A percentile compares a stretch with the other conserved stretches of the same genome.
Conservation (phyloP, 2,888 invertebrate species). For the Lithophane socia region DNA sequence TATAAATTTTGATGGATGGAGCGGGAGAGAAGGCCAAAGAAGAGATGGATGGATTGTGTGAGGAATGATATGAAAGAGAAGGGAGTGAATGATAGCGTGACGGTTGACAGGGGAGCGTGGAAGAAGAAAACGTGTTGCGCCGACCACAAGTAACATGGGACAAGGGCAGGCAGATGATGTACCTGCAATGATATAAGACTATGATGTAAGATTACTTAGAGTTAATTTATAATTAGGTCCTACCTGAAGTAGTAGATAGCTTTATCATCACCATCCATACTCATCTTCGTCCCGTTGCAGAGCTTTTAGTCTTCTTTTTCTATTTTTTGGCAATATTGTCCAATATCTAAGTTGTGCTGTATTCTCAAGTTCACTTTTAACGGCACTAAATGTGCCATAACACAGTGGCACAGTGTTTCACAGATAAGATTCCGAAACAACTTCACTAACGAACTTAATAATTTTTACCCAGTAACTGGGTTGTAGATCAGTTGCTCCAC, state of each 20-base stretch:
- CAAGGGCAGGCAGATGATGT: too few relatives aligned
- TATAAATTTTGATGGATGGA: too few relatives aligned
- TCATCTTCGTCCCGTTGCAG: background rate
- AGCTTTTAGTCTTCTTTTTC: background rate
- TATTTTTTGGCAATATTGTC: background rate
- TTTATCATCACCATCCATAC: background rate
- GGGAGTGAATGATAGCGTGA: too few relatives aligned
- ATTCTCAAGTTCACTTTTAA: background rate
- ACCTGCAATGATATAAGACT: too few relatives aligned
- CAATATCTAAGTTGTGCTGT: background rate
- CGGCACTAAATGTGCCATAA: background rate
- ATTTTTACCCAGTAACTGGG: background rate
- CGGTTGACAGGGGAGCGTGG: too few relatives aligned
- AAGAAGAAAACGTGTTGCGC: too few relatives aligned
- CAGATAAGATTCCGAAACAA: background rate
- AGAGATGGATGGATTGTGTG: too few relatives aligned
- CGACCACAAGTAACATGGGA: too few relatives aligned
- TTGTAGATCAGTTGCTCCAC: background rate
- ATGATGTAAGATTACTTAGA: background rate
- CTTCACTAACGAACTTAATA: background rate
- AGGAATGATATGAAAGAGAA: too few relatives aligned
- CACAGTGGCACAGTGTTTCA: background rate
- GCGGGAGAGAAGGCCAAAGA: too few relatives aligned
- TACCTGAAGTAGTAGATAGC: background rate
- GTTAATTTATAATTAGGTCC: background rate